Evolutionary conservation across 2,888 invertebrate species (phyloP).

Genomic region (Beris morrisii): DNA sequence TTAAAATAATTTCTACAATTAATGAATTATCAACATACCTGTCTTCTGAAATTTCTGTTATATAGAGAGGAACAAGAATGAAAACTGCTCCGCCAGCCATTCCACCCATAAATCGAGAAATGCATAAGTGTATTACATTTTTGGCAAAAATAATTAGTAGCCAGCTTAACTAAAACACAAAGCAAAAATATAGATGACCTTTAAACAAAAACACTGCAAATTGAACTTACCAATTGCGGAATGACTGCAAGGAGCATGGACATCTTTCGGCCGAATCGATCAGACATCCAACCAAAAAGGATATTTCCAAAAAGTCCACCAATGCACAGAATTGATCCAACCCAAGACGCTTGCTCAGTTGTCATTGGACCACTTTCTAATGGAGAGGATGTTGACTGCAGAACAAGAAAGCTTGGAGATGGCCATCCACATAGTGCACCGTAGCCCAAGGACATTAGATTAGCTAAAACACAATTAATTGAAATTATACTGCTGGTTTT

Average conservation of each 20-base stretch:
- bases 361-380: conserved; percentile 49
- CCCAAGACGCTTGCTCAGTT: conserved; percentile 50
- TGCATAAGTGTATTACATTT: conserved; percentile 45
- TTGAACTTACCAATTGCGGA: conserved; percentile 47
- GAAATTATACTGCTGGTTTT: background rate
- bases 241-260: conserved; percentile 46
- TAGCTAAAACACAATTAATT: conserved; percentile 41
- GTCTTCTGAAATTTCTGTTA: conserved; percentile 50
- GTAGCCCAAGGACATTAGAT: conserved; percentile 49
- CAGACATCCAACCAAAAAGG: conserved; percentile 50
- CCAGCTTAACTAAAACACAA: conserved; percentile 47
- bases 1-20: too few relatives aligned
- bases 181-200: background rate
- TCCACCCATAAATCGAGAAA: conserved; percentile 49
- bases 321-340: conserved; percentile 50
- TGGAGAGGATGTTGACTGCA: conserved; percentile 47
- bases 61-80: conserved; percentile 49
- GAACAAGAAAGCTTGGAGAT: conserved; percentile 49
- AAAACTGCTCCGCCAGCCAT: conserved; percentile 48
- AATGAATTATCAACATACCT: conserved; percentile 41
- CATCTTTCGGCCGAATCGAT: conserved; percentile 48
- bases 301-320: conserved; percentile 51
- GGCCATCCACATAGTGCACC: conserved; percentile 53
- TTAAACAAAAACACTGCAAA: too few relatives aligned
- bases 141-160: conserved; percentile 46